Conservation (phyloP, 2,888 invertebrate species). For the Sinodicranocentrus sp. region DNA sequence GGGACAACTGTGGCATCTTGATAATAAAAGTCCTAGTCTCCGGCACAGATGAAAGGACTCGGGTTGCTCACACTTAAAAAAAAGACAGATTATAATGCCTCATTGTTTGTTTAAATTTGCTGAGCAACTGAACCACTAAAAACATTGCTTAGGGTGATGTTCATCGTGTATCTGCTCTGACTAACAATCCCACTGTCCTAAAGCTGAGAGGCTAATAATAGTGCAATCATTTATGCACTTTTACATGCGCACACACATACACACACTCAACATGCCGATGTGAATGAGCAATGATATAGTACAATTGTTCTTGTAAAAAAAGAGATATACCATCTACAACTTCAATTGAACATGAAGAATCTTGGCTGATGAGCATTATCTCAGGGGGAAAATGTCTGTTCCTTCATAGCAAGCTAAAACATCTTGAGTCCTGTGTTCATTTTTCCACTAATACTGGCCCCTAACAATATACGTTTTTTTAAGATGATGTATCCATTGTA, state of each 20-base stretch:
- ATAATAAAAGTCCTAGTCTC: too few species aligned
- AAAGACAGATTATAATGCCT: not conserved
- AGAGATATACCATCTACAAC: conserved; percentile 6
- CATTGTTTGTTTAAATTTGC: conserved; percentile 5
- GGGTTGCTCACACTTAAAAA: not conserved
- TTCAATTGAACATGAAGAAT: too few species aligned
- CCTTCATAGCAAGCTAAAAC: too few species aligned
- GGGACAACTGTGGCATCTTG: not conserved
- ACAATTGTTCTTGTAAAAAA: conserved; percentile 2
- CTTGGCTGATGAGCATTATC: too few species aligned
- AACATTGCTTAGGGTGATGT: too few species aligned
- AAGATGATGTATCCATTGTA: too few species aligned
- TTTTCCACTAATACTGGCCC: too few species aligned
- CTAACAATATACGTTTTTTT: too few species aligned
- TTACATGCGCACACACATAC: not conserved
- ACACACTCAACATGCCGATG: not conserved
- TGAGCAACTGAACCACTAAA: not conserved
- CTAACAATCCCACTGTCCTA: not conserved
- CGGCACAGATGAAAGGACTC: not conserved
- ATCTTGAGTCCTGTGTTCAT: too few species aligned
- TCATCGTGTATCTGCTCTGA: too few species aligned
- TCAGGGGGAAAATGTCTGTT: too few species aligned
- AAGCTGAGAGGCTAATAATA: conserved; percentile 25
- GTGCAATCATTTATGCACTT: conserved; percentile 42
- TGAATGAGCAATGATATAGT: conserved; percentile 18